Percentiles rank a stretch among this genome's conserved stretches.
Evolutionary conservation across 2,113 vertebrate species (phyloP).

Genomic region (Terrapene triunguis): DNA sequence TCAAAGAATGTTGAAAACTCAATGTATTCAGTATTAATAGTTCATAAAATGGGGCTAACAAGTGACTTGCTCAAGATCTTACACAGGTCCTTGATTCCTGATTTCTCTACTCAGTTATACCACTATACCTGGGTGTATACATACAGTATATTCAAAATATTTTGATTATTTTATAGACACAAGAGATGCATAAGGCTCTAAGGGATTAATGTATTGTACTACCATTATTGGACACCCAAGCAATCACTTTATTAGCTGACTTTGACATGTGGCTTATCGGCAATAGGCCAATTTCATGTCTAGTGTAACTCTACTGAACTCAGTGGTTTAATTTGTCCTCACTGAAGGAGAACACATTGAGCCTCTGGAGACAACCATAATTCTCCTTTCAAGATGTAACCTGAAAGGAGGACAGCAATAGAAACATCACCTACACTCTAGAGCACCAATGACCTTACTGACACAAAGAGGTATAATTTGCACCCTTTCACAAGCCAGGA

Average conservation of each 20-base stretch:
- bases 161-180: neutral
- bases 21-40: neutral
- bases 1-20: neutral
- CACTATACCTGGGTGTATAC: neutral
- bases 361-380: neutral
- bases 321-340: neutral
- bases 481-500: neutral
- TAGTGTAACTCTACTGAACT: neutral
- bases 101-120: neutral
- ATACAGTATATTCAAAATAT: neutral
- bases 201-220: neutral
- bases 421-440: neutral
- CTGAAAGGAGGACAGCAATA: neutral
- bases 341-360: neutral
- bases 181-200: neutral
- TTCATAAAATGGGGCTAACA: neutral
- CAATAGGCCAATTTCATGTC: neutral
- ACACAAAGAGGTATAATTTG: neutral
- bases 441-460: accelerated
- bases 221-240: neutral
- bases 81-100: neutral
- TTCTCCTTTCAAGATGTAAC: neutral
- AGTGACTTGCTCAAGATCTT: neutral
- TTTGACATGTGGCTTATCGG: neutral
- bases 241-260: neutral